Conservation (phyloP, 2,797 vertebrate species). For the Vultur gryphus region DNA sequence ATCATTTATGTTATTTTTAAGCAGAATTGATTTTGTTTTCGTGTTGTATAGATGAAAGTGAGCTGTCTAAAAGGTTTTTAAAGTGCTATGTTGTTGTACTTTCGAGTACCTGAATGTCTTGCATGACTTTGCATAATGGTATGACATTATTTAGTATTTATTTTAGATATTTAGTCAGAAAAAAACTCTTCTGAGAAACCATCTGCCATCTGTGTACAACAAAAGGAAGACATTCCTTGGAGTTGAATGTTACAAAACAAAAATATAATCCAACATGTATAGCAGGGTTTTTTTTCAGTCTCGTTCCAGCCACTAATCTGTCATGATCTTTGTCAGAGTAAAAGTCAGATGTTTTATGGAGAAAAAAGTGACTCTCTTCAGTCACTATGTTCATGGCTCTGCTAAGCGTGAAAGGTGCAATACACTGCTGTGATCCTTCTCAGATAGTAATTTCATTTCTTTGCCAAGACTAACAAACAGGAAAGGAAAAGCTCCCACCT, state of each 20-base stretch:
- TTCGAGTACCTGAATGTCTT: background rate
- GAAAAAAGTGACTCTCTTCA: background rate
- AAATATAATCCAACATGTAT: background rate
- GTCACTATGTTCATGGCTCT: background rate
- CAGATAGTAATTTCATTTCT: background rate
- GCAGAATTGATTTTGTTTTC: slow-evolving; percentile 64
- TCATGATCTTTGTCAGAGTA: background rate
- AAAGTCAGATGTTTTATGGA: background rate
- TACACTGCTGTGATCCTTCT: background rate
- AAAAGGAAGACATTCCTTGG: slow-evolving; percentile 3
- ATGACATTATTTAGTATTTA: slow-evolving; percentile 58
- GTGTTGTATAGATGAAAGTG: slow-evolving; percentile 26
- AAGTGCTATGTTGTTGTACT: background rate
- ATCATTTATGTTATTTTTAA: slow-evolving; percentile 61
- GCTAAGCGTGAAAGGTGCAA: background rate
- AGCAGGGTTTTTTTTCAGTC: background rate
- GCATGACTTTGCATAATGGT: slow-evolving; percentile 42
- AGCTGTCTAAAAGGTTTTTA: slow-evolving; percentile 27
- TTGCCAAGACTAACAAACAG: background rate
- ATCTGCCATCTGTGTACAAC: background rate
- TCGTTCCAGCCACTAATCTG: background rate
- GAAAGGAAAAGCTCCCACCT: background rate
- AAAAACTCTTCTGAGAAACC: background rate
- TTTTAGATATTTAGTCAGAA: slow-evolving; percentile 39
- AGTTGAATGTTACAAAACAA: background rate